phyloP scores from a whole-genome alignment of 2,888 invertebrate species.

The Synanthedon vespiformis region DNA sequence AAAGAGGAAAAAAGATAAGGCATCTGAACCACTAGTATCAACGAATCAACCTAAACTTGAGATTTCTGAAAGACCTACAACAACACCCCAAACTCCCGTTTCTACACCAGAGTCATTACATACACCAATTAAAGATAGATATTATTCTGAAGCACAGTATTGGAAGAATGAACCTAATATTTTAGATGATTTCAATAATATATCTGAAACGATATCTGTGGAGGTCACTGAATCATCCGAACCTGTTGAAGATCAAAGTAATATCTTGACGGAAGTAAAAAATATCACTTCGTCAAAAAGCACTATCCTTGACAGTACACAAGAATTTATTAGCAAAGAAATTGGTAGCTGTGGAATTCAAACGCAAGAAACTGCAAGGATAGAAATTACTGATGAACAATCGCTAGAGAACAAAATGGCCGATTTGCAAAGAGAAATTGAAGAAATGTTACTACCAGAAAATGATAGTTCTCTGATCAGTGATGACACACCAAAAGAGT shows the following conservation, averaged over 20 bases:
- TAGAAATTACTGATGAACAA: constrained; percentile 42
- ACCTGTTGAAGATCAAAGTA: constrained; percentile 2
- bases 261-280: constrained; percentile 3
- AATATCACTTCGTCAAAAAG: not conserved
- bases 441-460: constrained; percentile 59
- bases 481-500: constrained; percentile 43
- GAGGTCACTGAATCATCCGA: constrained; percentile 17
- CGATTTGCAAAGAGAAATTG: constrained; percentile 60
- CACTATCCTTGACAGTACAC: constrained; percentile 3
- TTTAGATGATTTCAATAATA: constrained; percentile 23
- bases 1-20: constrained; percentile 46
- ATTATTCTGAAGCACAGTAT: constrained; percentile 56
- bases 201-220: constrained; percentile 35
- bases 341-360: constrained; percentile 14
- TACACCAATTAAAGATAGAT: constrained; percentile 55
- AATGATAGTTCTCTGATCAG: constrained; percentile 50
- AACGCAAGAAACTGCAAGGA: constrained; percentile 9
- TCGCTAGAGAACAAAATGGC: constrained; percentile 63
- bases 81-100: constrained; percentile 16
- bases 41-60: not conserved
- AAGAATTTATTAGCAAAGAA: constrained; percentile 18
- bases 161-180: constrained; percentile 49
- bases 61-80: not conserved
- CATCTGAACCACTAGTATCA: constrained; percentile 7
- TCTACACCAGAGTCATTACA: constrained; percentile 51